phyloP scores from a whole-genome alignment of 2,888 invertebrate species.

The Netelia fuscicornis region DNA sequence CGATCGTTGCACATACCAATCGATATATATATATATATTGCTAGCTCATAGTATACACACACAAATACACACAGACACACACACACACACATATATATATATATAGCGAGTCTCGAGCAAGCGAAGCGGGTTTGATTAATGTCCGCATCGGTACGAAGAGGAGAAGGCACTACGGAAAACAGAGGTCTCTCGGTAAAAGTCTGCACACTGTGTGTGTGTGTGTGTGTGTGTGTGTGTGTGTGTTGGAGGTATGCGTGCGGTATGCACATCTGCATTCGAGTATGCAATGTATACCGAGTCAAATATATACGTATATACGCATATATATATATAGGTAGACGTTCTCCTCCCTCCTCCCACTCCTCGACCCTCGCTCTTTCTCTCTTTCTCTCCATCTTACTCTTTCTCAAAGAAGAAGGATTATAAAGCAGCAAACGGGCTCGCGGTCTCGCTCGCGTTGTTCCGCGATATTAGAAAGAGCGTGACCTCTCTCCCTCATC shows the following conservation, averaged over 20 bases:
- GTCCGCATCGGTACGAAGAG: slow-evolving; percentile 59
- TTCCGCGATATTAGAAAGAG: slow-evolving; percentile 62
- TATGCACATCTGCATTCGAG: slow-evolving; percentile 14
- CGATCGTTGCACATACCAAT: slow-evolving; percentile 1
- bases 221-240: neutral
- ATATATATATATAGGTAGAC: neutral
- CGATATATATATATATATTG: neutral
- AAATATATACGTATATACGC: slow-evolving; percentile 5
- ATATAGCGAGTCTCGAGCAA: slow-evolving; percentile 38
- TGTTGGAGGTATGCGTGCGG: slow-evolving; percentile 15
- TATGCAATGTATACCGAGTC: neutral
- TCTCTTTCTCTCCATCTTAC: neutral
- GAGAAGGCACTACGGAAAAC: slow-evolving; percentile 53
- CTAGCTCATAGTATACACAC: slow-evolving; percentile 38
- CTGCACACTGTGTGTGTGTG: neutral
- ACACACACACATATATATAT: neutral
- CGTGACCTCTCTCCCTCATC: slow-evolving; percentile 45
- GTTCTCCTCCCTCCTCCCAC: too few relatives aligned
- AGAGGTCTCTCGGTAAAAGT: slow-evolving; percentile 37
- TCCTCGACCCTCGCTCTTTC: too few relatives aligned
- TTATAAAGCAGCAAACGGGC: slow-evolving; percentile 11
- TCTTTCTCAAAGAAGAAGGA: neutral
- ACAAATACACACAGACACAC: neutral
- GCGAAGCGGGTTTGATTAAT: slow-evolving; percentile 58
- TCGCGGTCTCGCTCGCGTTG: slow-evolving; percentile 47